Conservation (phyloP, 2,888 invertebrate genomes). For the Sinotaia quadrata region DNA sequence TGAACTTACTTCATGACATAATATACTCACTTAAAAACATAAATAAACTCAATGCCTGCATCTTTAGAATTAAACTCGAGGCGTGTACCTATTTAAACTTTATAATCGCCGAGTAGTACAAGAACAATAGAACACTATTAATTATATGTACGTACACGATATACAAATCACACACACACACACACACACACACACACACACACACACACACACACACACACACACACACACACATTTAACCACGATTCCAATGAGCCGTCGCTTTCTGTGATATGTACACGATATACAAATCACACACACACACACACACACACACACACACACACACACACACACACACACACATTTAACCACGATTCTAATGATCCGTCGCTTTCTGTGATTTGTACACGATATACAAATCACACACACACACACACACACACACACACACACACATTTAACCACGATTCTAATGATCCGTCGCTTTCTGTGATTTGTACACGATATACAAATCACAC, state of each 20-base stretch:
- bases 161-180: slow-evolving; percentile 8
- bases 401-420: not conserved
- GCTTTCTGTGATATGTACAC: too few species aligned
- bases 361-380: not conserved
- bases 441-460: not conserved
- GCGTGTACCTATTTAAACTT: too few species aligned
- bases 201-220: not conserved
- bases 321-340: slow-evolving; percentile 2
- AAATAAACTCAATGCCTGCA: too few species aligned
- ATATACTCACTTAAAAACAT: too few species aligned
- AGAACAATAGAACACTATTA: too few species aligned
- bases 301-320: slow-evolving; percentile 11
- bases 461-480: too few species aligned
- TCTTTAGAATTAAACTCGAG: too few species aligned
- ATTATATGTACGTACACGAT: not conserved
- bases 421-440: slow-evolving; percentile 2
- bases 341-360: not conserved
- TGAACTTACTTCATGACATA: too few species aligned
- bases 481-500: too few species aligned
- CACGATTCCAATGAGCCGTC: not conserved
- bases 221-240: not conserved
- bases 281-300: not conserved
- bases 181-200: slow-evolving; percentile 1
- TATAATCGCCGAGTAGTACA: too few species aligned
- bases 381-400: too few species aligned